Percentiles rank a stretch among this genome's conserved stretches.
Evolutionary conservation across 2,113 vertebrate genomes (phyloP).

Genomic region (Galemys pyrenaicus): DNA sequence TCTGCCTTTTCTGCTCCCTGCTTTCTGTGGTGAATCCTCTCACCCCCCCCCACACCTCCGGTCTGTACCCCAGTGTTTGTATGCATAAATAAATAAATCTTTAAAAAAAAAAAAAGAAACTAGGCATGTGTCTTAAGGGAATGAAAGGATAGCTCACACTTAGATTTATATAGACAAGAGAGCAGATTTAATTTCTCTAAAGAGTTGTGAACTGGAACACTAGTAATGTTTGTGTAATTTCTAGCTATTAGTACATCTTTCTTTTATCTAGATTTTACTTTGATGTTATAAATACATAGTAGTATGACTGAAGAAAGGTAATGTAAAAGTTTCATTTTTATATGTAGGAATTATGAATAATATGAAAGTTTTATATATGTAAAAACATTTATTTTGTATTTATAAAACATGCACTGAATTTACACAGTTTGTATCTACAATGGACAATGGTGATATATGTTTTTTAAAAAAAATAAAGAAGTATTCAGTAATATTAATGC

Average conservation of each 20-base stretch:
- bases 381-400: neutral
- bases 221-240: neutral
- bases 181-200: neutral
- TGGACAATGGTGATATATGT: neutral
- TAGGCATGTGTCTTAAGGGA: no score
- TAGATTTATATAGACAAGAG: neutral
- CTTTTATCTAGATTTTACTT: neutral
- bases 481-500: no score
- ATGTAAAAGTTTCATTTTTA: neutral
- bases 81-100: no score
- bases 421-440: constrained; percentile 16
- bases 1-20: no score
- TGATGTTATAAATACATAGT: neutral
- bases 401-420: neutral
- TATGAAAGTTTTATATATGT: neutral
- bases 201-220: neutral
- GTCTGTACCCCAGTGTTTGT: no score
- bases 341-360: neutral
- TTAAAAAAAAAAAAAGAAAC: no score
- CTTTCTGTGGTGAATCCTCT: no score
- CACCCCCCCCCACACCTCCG: no score
- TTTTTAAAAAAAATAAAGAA: neutral
- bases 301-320: neutral
- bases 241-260: neutral
- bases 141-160: no score